A percentile compares a stretch with the other conserved stretches of the same genome.
phyloP scores from a whole-genome alignment of 2,113 vertebrate species.

The Oryzias melastigma region DNA sequence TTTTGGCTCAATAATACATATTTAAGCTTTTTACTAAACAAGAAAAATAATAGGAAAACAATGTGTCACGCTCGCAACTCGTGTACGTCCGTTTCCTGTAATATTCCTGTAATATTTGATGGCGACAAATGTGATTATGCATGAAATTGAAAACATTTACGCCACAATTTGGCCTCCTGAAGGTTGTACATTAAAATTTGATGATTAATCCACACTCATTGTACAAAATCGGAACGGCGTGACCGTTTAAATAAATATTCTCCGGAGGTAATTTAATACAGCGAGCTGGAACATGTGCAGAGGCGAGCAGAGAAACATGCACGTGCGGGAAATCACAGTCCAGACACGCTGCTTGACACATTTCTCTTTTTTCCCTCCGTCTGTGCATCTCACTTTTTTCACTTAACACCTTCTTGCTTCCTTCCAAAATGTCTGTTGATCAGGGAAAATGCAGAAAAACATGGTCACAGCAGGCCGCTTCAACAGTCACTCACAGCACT shows the following conservation, averaged over 20 bases:
- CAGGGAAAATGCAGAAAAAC: conserved; percentile 61
- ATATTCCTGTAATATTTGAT: conserved; percentile 12
- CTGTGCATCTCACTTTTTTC: conserved; percentile 62
- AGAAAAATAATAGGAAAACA: background rate
- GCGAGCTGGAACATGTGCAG: conserved; percentile 31
- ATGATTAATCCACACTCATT: conserved; percentile 35
- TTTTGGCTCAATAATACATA: too few species aligned
- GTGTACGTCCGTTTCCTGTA: conserved; percentile 15
- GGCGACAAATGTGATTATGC: conserved; percentile 57
- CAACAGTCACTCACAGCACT: conserved; percentile 61
- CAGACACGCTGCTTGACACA: conserved; percentile 40
- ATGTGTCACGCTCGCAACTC: conserved; percentile 6
- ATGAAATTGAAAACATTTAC: conserved; percentile 59
- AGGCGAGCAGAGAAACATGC: conserved; percentile 24
- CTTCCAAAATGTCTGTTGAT: conserved; percentile 44
- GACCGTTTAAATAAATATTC: conserved; percentile 45
- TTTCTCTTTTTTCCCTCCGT: conserved; percentile 45
- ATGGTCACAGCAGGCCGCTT: conserved; percentile 57
- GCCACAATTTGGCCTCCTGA: conserved; percentile 29
- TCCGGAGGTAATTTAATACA: conserved; percentile 46
- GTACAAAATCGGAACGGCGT: conserved; percentile 8
- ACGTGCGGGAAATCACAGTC: conserved; percentile 40
- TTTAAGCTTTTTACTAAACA: background rate
- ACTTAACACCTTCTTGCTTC: conserved; percentile 56
- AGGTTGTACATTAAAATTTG: conserved; percentile 11